Percentiles rank a stretch among this genome's conserved stretches.
phyloP scores from a whole-genome alignment of 2,888 invertebrate species.

The Saturnia pavonia region DNA sequence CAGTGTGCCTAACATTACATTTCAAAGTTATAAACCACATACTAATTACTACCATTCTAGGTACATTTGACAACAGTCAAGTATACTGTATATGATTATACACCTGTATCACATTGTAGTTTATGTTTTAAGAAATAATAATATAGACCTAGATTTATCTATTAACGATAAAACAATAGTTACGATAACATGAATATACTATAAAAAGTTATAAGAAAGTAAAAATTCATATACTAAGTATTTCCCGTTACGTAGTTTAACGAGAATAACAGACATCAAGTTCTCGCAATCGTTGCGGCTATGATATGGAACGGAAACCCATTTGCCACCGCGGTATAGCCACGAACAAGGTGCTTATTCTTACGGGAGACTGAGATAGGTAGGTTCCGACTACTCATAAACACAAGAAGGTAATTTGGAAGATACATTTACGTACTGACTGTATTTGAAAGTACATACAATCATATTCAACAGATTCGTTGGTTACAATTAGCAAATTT shows the following conservation, averaged over 20 bases:
- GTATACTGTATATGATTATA: no score
- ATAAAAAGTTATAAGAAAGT: constrained; percentile 13
- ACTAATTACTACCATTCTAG: no score
- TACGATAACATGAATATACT: neutral
- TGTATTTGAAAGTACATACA: neutral
- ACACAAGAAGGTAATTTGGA: constrained; percentile 19
- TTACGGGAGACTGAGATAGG: constrained; percentile 39
- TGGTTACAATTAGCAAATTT: neutral
- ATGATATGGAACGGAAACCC: constrained; percentile 38
- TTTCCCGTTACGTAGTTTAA: constrained; percentile 21
- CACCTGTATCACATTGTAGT: no score
- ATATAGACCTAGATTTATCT: neutral
- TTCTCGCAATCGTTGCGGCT: constrained; percentile 23
- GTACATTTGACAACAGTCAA: no score
- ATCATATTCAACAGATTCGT: neutral
- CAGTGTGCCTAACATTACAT: no score
- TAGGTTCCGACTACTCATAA: constrained; percentile 30
- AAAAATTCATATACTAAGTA: constrained; percentile 4
- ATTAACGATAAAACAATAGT: neutral
- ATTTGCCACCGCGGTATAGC: constrained; percentile 40
- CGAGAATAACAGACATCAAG: constrained; percentile 33
- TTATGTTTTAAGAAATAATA: neutral
- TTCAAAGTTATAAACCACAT: no score
- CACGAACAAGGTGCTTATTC: constrained; percentile 42
- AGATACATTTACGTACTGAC: constrained; percentile 21